Evolutionary conservation across 2,888 invertebrate species (phyloP), one percentile per base, ranked within the genome.

Genomic region (Macrophya annulata): DNA sequence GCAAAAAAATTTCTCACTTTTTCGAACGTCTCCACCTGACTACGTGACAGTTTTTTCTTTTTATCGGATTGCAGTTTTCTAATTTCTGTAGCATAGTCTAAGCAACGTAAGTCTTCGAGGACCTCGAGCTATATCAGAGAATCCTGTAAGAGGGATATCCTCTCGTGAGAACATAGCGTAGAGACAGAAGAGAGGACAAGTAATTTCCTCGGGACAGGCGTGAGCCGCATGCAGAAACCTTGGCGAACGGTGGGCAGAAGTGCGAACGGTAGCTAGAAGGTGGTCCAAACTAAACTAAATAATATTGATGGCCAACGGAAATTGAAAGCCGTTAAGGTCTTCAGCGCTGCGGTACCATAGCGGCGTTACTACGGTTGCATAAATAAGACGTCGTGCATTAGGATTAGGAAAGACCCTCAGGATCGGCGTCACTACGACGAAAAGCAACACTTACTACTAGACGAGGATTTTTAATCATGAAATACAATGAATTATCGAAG

Each of bases 241-340:
- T 65, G 76, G 84, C 55, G 85, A 84, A 84, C 84, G 68, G 79
- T 74, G 62, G 79, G 72, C 84, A 79, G 79, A 84, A 68, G 65
- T 83, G 45, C 68, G 65, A 51, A 68, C 51, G 68, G 45, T 59
- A 55, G 17, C 25, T n/a, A 51, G 77, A 15, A 81, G 59, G 88
- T 88, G 89, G 90, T 89, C 92, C 90, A 90, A 92, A 93, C 92
- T 92, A 93, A 93, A 93, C 93, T 93, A 93, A 93, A 93, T 93
- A 93, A 93, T 93, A 93, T 93, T 93, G 93, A 93, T 93, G 93
- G 93, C 91, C 90, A 93, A 93, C 93, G 93, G 93, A 93, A 93
- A 93, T 93, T 93, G 93, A 93, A 93, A 92, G 92, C 93, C 91
- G 92, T 93, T 93, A 93, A 92, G 91, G 90, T 91, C 91, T 90